phyloP scores from a whole-genome alignment of 2,113 vertebrate genomes.

The Mandrillus leucophaeus region DNA sequence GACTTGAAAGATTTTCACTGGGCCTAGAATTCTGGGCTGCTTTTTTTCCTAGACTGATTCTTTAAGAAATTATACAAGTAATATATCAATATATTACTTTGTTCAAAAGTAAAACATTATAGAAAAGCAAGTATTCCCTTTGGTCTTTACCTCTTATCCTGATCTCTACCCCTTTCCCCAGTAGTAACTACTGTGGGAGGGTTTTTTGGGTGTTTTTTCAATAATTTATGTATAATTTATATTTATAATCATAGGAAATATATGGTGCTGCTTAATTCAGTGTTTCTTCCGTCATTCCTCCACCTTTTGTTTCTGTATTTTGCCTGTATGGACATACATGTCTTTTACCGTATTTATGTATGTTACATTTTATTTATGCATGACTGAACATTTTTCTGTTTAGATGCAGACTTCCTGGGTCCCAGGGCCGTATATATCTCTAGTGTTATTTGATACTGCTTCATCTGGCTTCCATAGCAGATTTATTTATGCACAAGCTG shows the following conservation, averaged over 20 bases:
- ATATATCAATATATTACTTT: not conserved
- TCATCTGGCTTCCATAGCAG: accelerated
- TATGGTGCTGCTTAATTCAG: accelerated
- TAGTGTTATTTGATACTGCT: not conserved
- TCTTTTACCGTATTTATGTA: not conserved
- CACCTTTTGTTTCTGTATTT: not conserved
- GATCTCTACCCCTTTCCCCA: not conserved
- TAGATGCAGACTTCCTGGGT: not conserved
- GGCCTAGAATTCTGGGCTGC: not conserved
- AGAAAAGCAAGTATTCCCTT: not conserved
- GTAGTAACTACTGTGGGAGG: not conserved
- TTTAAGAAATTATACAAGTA: not conserved
- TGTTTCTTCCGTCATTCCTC: accelerated
- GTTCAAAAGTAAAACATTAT: not conserved
- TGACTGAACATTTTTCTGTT: not conserved
- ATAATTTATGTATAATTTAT: not conserved
- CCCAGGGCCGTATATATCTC: accelerated
- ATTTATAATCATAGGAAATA: not conserved
- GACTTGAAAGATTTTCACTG: not conserved
- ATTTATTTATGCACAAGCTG: not conserved
- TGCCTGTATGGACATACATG: no score
- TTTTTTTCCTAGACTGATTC: not conserved
- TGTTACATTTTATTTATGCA: not conserved
- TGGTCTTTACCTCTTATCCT: not conserved
- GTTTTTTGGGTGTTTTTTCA: no score